Percentiles rank a stretch among this genome's conserved stretches.
Conservation (phyloP, 2,888 invertebrate species). For the Tetragonula carbonaria region DNA sequence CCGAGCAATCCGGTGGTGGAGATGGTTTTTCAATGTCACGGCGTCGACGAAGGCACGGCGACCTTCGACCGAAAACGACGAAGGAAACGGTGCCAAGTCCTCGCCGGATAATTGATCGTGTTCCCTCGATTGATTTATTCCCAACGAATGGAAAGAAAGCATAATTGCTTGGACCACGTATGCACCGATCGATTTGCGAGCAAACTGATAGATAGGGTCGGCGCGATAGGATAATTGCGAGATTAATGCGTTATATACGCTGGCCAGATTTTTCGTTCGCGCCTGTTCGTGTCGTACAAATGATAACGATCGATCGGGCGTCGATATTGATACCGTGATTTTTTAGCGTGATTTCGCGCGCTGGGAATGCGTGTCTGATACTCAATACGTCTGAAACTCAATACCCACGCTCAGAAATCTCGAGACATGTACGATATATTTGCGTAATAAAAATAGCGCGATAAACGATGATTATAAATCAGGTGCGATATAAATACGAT, state of each 20-base stretch:
- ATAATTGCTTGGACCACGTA: conserved; percentile 13
- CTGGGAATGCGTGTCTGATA: not conserved
- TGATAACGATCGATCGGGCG: conserved; percentile 20
- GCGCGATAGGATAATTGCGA: conserved; percentile 42
- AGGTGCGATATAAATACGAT: too few relatives aligned
- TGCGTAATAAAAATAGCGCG: too few relatives aligned
- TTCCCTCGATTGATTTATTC: conserved; percentile 46
- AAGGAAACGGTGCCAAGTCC: conserved; percentile 16
- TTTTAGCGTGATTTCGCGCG: conserved; percentile 2
- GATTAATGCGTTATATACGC: conserved; percentile 22
- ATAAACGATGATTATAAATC: too few relatives aligned
- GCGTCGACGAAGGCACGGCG: too few relatives aligned
- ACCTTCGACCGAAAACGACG: conserved; percentile 9
- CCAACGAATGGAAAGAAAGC: conserved; percentile 8
- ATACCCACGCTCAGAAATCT: too few relatives aligned
- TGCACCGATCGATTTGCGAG: not conserved
- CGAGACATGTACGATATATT: too few relatives aligned
- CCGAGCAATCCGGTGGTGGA: not conserved
- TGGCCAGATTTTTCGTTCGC: conserved; percentile 9
- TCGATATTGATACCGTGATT: conserved; percentile 13
- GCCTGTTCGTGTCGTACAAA: not conserved
- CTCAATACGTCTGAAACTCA: too few relatives aligned
- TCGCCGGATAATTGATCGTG: conserved; percentile 40
- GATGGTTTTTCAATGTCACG: conserved; percentile 11
- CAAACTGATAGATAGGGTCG: not conserved